Evolutionary conservation across 2,113 vertebrate genomes (phyloP).

Genomic region (Ardeotis arabs): DNA sequence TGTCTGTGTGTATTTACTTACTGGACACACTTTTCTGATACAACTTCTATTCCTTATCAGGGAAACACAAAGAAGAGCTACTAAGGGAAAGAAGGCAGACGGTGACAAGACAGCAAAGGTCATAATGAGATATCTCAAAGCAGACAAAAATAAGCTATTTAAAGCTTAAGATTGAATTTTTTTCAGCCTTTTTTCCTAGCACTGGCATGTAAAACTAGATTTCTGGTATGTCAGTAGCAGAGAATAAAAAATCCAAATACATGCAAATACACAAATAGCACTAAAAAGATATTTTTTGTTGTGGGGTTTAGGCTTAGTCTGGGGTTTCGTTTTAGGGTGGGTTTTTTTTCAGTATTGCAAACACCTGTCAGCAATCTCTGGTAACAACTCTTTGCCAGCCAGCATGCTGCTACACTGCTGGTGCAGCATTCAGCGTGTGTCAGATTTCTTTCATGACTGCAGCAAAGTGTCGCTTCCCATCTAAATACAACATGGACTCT

Average conservation of each 20-base stretch:
- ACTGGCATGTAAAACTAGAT: background rate
- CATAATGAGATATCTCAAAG: background rate
- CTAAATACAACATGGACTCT: conserved; percentile 98
- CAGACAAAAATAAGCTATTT: background rate
- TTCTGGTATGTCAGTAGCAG: background rate
- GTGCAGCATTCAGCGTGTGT: background rate
- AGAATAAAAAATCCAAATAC: background rate
- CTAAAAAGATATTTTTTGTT: background rate
- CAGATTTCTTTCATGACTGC: conserved; percentile 70
- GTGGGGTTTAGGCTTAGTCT: background rate
- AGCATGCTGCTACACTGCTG: background rate
- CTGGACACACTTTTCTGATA: background rate
- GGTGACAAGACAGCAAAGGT: background rate
- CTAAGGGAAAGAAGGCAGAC: background rate
- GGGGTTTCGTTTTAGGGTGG: background rate
- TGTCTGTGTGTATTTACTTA: background rate
- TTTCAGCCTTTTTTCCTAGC: background rate
- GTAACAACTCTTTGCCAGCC: background rate
- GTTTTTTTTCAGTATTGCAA: background rate
- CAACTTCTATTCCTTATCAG: background rate
- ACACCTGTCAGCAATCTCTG: background rate
- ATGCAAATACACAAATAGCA: background rate
- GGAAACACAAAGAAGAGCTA: background rate
- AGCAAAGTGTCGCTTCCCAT: conserved; percentile 92
- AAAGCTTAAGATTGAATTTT: background rate